Conservation (phyloP, 2,888 invertebrate species). For the Brachynemurus nebulosus region DNA sequence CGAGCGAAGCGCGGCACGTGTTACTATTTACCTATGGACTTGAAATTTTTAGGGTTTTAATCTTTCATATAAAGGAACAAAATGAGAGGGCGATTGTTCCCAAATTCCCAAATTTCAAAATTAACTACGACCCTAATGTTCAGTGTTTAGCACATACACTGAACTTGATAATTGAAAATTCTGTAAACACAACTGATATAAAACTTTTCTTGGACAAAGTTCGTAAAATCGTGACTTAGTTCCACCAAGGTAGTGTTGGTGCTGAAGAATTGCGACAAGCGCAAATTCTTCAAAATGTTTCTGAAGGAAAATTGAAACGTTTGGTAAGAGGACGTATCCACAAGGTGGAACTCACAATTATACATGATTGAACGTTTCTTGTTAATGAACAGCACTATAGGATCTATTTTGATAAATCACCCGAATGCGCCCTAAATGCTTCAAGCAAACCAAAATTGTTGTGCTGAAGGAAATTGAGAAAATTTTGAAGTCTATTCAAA, state of each 20-base stretch:
- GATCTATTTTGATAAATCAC: conserved; percentile 17
- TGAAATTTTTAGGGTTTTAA: too few relatives aligned
- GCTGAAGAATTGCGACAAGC: conserved; percentile 19
- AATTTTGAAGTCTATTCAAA: conserved; percentile 20
- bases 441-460: conserved; percentile 19
- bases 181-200: conserved; percentile 16
- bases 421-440: conserved; percentile 21
- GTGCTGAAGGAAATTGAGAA: conserved; percentile 19
- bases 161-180: conserved; percentile 19
- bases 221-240: conserved; percentile 21
- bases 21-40: too few relatives aligned
- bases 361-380: conserved; percentile 14
- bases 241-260: conserved; percentile 20
- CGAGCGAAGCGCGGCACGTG: too few relatives aligned
- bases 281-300: conserved; percentile 18
- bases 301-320: conserved; percentile 20
- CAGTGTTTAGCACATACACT: conserved; percentile 21
- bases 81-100: too few relatives aligned
- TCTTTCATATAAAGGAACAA: too few relatives aligned
- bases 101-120: too few relatives aligned
- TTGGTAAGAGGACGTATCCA: conserved; percentile 20
- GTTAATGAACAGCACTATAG: conserved; percentile 15
- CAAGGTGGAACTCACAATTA: conserved; percentile 20
- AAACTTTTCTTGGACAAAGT: conserved; percentile 19
- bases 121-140: too few relatives aligned